phyloP scores from a whole-genome alignment of 53 echinoderm and acorn worm genomes.

The Patiria pectinifera region DNA sequence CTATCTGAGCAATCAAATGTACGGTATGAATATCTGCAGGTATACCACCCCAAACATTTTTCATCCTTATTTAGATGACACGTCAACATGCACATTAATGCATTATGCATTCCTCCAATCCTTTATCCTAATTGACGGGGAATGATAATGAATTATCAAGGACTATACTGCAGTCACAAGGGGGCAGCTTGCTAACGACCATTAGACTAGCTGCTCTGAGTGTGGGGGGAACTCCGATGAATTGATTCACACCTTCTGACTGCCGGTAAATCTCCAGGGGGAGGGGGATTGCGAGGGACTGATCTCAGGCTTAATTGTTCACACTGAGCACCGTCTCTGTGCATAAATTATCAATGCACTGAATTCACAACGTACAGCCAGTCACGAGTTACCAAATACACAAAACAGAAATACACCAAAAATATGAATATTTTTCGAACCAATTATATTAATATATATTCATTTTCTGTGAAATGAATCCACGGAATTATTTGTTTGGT shows the following conservation, averaged over 20 bases:
- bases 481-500: no score
- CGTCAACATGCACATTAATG: background rate
- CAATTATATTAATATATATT: no score
- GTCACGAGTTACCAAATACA: background rate
- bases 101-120: background rate
- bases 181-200: background rate
- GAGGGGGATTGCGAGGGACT: background rate
- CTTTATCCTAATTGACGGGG: background rate
- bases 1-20: background rate
- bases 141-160: conserved; percentile 6
- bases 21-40: background rate
- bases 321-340: background rate
- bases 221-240: background rate
- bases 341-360: background rate
- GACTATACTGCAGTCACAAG: background rate
- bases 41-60: background rate
- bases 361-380: background rate
- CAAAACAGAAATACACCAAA: background rate
- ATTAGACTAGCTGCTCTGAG: background rate
- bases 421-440: no score
- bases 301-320: background rate
- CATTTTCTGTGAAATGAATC: no score
- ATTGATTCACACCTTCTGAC: background rate
- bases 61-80: background rate
- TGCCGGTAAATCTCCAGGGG: background rate